Conservation (phyloP, 2,888 invertebrate genomes). For the Smittia sp. region DNA sequence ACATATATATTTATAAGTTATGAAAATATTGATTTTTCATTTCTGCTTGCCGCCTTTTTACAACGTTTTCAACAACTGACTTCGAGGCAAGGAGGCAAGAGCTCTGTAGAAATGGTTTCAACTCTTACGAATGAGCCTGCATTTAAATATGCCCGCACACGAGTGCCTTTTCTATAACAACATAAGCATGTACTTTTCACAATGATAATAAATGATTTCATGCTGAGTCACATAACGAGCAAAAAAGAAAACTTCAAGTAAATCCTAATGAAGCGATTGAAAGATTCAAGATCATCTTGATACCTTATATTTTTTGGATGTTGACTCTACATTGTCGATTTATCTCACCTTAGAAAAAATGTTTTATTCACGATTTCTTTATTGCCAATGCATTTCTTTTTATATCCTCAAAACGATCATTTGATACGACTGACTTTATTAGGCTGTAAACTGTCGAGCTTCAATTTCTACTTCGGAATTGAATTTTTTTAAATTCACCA, state of each 20-base stretch:
- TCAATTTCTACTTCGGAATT: too few species aligned
- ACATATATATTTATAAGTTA: constrained; percentile 39
- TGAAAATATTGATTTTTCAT: constrained; percentile 42
- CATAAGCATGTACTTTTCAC: too few species aligned
- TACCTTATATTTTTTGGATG: too few species aligned
- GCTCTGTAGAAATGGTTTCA: background rate
- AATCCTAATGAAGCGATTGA: background rate
- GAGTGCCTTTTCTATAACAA: background rate
- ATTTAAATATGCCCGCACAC: background rate
- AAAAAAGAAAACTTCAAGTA: background rate
- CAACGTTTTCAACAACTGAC: constrained; percentile 26
- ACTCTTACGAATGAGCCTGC: background rate
- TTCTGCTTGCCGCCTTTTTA: constrained; percentile 36
- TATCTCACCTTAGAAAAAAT: background rate
- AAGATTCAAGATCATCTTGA: too few species aligned
- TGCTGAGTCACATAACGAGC: background rate
- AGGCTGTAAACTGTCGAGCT: constrained; percentile 19
- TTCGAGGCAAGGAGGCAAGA: background rate
- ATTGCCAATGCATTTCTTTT: constrained; percentile 29
- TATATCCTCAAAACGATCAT: constrained; percentile 36
- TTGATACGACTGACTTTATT: constrained; percentile 33
- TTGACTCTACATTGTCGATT: too few species aligned
- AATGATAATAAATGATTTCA: background rate
- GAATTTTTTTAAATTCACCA: too few species aligned
- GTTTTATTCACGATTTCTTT: constrained; percentile 35